Conservation (phyloP, 2,888 invertebrate genomes). For the Drosophila diplacantha region DNA sequence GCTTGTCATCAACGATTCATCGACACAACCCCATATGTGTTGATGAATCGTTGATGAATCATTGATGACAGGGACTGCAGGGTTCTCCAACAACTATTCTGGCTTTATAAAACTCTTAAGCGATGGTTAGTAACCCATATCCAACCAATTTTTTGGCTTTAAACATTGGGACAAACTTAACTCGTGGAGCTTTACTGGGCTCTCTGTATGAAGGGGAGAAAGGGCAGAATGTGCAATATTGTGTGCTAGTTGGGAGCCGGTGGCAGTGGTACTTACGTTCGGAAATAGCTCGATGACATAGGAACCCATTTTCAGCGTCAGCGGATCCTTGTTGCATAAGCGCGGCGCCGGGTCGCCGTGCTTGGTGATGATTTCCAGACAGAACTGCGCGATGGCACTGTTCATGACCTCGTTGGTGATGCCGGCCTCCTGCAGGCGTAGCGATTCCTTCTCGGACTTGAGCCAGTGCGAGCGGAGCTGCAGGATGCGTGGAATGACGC, state of each 20-base stretch:
- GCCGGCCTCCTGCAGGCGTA: slow-evolving; percentile 95
- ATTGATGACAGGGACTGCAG: too few relatives aligned
- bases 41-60: too few relatives aligned
- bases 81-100: not conserved
- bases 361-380: slow-evolving; percentile 95
- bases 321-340: slow-evolving; percentile 99
- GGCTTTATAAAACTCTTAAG: too few relatives aligned
- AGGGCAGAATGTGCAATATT: not conserved
- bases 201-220: slow-evolving; percentile 1
- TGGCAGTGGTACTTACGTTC: slow-evolving; percentile 82
- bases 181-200: not conserved
- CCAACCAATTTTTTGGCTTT: not conserved
- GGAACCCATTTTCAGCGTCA: slow-evolving; percentile 97
- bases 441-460: slow-evolving; percentile 93
- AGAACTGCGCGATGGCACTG: slow-evolving; percentile 97
- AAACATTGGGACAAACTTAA: not conserved
- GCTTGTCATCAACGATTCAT: too few relatives aligned
- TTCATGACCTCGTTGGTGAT: slow-evolving; percentile 95
- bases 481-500: slow-evolving; percentile 96
- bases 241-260: slow-evolving; percentile 6
- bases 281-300: slow-evolving; percentile 97
- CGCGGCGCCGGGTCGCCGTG: slow-evolving; percentile 97
- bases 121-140: not conserved
- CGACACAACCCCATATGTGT: too few relatives aligned
- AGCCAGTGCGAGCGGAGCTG: slow-evolving; percentile 97